Evolutionary conservation across 2,888 invertebrate species (phyloP), one percentile per base, ranked within the genome.

Genomic region (Yponomeuta plumbellus): DNA sequence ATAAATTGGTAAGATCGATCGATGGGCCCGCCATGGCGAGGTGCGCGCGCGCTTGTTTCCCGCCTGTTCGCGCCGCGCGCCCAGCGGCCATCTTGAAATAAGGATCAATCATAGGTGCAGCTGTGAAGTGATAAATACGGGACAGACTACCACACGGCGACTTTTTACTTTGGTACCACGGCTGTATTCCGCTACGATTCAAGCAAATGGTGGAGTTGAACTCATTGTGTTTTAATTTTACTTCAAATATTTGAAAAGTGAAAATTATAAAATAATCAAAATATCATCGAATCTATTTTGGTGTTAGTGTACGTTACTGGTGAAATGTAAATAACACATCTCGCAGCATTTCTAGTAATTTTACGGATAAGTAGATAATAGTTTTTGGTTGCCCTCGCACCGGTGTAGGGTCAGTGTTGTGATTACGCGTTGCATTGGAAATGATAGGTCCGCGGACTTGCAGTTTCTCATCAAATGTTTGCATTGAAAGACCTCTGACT

Each of bases 81-180:
- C 66, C 82, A 80, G 79, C 88, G 84, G 91, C 91, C 91, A 91
- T 91, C 85, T 91, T 91, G 89, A 79, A 85, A 57, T 85, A 80
- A 84, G 76, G 76, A 88, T 88, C 88, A 85, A 91, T 90, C 89
- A 89, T 88, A 88, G 86, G 86, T 88, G 84, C 87, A 87, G 86
- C 84, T 86, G 89, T 85, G 83, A 86, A 85, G 88, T 89, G 87
- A 86, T 86, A 87, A 83, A 85, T 83, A 77, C 76, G 79, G 74
- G 75, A 70, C 76, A 72, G 74, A 75, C 76, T 65, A 26, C 56
- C 39, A 57, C 13, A n/a, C 44, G 21, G 39, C 40, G 44, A 20
- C 21, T 64, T 40, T 40, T 26, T 13, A 34, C 11, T 61, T 61
- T n/a, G n/a, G n/a, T n/a, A 2, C 34, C 0, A 34, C 17, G 17